Base-by-base conservation (phyloP, 2,888 invertebrate species). In the Drymonia ruficornis region DNA sequence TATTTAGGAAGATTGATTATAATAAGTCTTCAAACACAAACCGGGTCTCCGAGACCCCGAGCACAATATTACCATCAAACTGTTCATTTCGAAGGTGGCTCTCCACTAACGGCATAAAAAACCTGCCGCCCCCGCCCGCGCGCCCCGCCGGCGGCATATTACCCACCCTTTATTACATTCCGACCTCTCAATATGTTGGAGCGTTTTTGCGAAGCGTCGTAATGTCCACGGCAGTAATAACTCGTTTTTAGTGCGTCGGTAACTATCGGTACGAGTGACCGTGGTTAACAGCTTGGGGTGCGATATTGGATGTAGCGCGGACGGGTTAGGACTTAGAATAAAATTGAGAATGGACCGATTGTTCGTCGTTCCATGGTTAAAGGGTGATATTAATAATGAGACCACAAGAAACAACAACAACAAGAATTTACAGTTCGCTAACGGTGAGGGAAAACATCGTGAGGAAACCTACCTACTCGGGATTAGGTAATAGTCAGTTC, bases 81-180 rank as follows among this genome's bases (percentile, higher is more conserved):
- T 38, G 54, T 55, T 50, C 46, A 57, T 55, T 49, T 60, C 44
- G 23, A 59, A 68, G 65, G 64, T 70, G 54, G 61, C 52, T 43
- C 28, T 42, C 45, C 38, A 28, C 29, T 36, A 19, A 19, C 34
- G 34, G 36, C 61, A 66, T 62, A 73, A 69, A 72, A 73, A 70
- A 57, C 52, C 57, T 64, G 59, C 61, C 58, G 52, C 55, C 55
- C 59, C 40, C 47, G 48, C 16, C 36, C 42, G 44, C 49, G 31
- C 34, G 45, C 62, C 51, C 50, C 53, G 55, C 59, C 64, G 58
- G 55, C 63, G 69, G 72, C 67, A 70, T 66, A 76, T 74, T 76
- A 79, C 78, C 78, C 78, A 71, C 69, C 69, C 75, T 72, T 79
- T 81, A 82, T 81, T 80, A 79, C 80, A 81, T 82, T 80, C 80